phyloP scores from a whole-genome alignment of 2,888 invertebrate species.

The Diabrotica balteata region DNA sequence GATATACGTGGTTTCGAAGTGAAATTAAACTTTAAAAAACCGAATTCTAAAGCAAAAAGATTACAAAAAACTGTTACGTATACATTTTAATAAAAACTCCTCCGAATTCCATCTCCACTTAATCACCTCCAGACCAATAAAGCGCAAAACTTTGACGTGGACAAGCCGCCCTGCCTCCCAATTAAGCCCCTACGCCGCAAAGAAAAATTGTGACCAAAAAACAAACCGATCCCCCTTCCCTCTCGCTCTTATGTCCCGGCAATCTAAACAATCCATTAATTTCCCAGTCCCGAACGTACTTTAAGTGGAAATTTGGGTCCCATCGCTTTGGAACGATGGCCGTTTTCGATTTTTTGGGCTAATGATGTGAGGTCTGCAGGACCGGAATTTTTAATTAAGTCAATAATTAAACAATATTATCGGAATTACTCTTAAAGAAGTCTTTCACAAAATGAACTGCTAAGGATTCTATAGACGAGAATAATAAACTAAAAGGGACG shows the following conservation, averaged over 20 bases:
- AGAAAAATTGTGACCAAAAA: conserved; percentile 25
- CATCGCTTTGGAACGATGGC: conserved; percentile 12
- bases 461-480: too few species aligned
- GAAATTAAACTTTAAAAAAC: too few species aligned
- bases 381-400: too few species aligned
- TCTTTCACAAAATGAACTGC: too few species aligned
- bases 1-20: too few species aligned
- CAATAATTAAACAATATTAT: too few species aligned
- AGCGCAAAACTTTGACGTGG: neutral
- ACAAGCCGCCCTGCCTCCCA: conserved; percentile 5
- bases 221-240: conserved; percentile 12
- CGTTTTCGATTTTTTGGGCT: conserved; percentile 5
- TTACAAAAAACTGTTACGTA: neutral
- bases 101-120: neutral
- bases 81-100: too few species aligned
- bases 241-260: conserved; percentile 12
- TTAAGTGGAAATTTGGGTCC: conserved; percentile 28
- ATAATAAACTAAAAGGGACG: too few species aligned
- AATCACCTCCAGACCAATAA: too few species aligned
- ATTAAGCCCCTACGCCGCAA: conserved; percentile 19
- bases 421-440: too few species aligned
- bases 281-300: conserved; percentile 27
- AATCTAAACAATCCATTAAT: conserved; percentile 33
- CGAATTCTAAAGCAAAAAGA: neutral
- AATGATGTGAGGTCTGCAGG: neutral